Base-by-base conservation (phyloP, 1,140 invertebrate species). In the Dermatophagoides farinae region DNA sequence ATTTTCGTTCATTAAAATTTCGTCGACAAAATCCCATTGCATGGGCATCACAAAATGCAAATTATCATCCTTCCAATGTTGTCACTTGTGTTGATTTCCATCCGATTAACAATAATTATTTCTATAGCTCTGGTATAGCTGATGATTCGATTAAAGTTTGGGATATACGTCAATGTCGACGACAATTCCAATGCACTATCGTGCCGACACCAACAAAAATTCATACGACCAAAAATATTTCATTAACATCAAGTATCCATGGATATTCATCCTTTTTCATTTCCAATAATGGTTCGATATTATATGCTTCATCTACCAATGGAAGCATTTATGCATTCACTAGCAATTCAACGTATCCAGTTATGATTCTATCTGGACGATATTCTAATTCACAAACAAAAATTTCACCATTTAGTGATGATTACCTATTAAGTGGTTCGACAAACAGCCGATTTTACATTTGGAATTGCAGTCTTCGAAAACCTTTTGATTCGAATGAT, bases 271-370 rank as follows among this genome's bases (percentile, higher is more conserved):
- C 16, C 6, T 41, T 55, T 44, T 25, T 44, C 25, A 25, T 55
- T 38, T 1, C 16, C 20, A 14, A 55, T 55, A 12, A n/a, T 31
- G 72, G 77, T 8, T 73, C 79, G 8, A 76, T 76, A 22, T 71
- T 90, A 0, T 90, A 84, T 73, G 86, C 84, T 5, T 87, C 80
- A 70, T 88, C 86, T 71, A 82, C 85, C 75, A 85, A 90, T 71
- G 81, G 82, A 67, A 78, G 78, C 20, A 85, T 92, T 49, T 90
- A 90, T 41, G 46, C 41, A 12, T 60, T 49, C 23, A 22, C 20
- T 14, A 40, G 22, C 10, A 18, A 60, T 18, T 23, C 23, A 11
- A 14, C 43, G 1, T 20, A 47, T 31, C 58, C 58, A 40, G 12
- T 40, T 4, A 31, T 60, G 43, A 51, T 12, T 25, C 47, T 31